phyloP scores from a whole-genome alignment of 2,113 vertebrate genomes.

The Trogon melanurus region DNA sequence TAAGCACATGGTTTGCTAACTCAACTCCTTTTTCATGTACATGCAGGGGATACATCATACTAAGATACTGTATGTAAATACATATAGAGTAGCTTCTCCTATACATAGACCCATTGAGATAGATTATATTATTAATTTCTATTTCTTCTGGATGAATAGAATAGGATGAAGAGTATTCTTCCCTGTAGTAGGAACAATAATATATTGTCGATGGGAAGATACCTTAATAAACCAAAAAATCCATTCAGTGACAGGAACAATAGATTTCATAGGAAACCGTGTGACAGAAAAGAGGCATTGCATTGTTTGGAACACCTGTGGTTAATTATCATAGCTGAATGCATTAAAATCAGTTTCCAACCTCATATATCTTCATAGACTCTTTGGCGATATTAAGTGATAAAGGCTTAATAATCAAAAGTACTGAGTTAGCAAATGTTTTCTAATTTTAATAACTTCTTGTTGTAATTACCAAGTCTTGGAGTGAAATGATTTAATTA shows the following conservation, averaged over 20 bases:
- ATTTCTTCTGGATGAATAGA: not conserved
- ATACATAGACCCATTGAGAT: not conserved
- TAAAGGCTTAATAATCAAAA: constrained; percentile 86
- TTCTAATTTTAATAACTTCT: constrained; percentile 90
- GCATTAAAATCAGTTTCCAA: constrained; percentile 79
- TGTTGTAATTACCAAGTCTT: constrained; percentile 87
- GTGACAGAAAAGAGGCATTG: constrained; percentile 50
- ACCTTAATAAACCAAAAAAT: constrained; percentile 47
- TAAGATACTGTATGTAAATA: not conserved
- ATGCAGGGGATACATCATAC: accelerated
- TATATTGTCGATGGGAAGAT: not conserved
- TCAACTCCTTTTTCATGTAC: not conserved
- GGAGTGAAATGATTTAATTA: constrained; percentile 89
- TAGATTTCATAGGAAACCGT: constrained; percentile 71
- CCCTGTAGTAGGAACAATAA: constrained; percentile 15
- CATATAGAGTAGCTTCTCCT: not conserved
- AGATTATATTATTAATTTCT: not conserved
- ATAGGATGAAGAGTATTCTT: constrained; percentile 13
- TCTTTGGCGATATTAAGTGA: constrained; percentile 80
- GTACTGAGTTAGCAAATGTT: constrained; percentile 88
- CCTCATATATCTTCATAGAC: constrained; percentile 82
- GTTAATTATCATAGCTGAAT: constrained; percentile 79
- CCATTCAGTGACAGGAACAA: constrained; percentile 63
- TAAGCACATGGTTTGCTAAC: not conserved
- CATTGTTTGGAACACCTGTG: constrained; percentile 80